A percentile compares a stretch with the other conserved stretches of the same genome.
Conservation (phyloP, 2,113 vertebrate species). For the Ciconia stormi region DNA sequence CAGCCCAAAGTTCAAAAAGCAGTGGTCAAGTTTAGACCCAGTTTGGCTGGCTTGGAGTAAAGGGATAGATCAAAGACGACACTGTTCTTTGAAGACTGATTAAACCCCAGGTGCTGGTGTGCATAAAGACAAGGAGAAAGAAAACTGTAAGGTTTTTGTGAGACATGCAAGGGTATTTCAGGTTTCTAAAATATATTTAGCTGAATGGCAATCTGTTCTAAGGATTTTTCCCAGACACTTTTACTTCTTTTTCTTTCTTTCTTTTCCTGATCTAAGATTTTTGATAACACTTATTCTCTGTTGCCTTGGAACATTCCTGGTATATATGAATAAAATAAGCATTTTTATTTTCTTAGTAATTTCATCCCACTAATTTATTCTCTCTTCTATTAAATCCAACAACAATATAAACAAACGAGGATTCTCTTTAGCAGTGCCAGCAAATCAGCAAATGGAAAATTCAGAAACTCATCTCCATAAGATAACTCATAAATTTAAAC, state of each 20-base stretch:
- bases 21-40: not conserved
- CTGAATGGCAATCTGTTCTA: not conserved
- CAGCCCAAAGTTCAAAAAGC: not conserved
- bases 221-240: not conserved
- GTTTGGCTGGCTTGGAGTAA: not conserved
- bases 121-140: not conserved
- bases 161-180: not conserved
- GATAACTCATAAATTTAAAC: not conserved
- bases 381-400: not conserved
- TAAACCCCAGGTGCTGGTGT: not conserved
- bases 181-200: not conserved
- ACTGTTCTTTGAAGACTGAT: not conserved
- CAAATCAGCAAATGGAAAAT: not conserved
- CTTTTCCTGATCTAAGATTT: not conserved
- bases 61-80: not conserved
- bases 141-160: not conserved
- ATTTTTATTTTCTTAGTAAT: not conserved
- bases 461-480: not conserved
- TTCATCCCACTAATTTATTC: not conserved
- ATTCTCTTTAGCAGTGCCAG: not conserved
- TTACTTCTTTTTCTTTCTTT: not conserved
- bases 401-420: not conserved
- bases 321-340: not conserved
- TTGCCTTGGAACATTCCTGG: not conserved
- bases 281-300: not conserved